phyloP scores from a whole-genome alignment of 2,113 vertebrate species.

The Syngnathoides biaculeatus region DNA sequence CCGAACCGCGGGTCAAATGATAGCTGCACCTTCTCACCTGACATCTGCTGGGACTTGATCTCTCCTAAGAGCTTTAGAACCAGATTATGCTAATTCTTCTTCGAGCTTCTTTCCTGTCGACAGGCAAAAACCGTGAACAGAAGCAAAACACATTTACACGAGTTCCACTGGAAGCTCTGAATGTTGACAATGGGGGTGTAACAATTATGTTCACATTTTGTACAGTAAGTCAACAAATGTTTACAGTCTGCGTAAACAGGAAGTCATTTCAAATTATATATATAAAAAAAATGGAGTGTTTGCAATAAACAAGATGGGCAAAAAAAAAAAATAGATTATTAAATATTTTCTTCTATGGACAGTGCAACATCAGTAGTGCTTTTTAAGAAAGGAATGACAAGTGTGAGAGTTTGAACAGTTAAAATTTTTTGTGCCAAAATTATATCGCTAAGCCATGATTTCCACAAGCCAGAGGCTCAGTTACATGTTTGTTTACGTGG shows the following conservation, averaged over 20 bases:
- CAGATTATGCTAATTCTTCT: conserved; percentile 62
- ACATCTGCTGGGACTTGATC: conserved; percentile 41
- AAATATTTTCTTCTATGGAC: too few species aligned
- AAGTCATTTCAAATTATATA: neutral
- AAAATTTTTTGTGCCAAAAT: too few species aligned
- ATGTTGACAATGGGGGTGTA: neutral
- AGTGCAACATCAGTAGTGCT: too few species aligned
- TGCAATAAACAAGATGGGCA: too few species aligned
- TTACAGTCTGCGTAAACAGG: neutral
- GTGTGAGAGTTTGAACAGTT: too few species aligned
- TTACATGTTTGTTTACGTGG: too few species aligned
- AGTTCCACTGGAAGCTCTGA: neutral
- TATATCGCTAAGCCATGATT: too few species aligned
- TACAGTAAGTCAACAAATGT: neutral
- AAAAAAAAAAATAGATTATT: too few species aligned
- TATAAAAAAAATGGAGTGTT: neutral
- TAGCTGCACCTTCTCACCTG: conserved; percentile 32
- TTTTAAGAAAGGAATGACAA: too few species aligned
- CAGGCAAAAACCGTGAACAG: conserved; percentile 25
- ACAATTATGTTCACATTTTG: neutral
- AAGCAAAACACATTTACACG: neutral
- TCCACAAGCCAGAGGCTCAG: too few species aligned
- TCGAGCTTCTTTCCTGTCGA: conserved; percentile 33
- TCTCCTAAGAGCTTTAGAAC: conserved; percentile 56
- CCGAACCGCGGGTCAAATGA: neutral